Evolutionary conservation across 2,113 vertebrate genomes (phyloP), one percentile per base, ranked within the genome.

Genomic region (Pleuronectes platessa): DNA sequence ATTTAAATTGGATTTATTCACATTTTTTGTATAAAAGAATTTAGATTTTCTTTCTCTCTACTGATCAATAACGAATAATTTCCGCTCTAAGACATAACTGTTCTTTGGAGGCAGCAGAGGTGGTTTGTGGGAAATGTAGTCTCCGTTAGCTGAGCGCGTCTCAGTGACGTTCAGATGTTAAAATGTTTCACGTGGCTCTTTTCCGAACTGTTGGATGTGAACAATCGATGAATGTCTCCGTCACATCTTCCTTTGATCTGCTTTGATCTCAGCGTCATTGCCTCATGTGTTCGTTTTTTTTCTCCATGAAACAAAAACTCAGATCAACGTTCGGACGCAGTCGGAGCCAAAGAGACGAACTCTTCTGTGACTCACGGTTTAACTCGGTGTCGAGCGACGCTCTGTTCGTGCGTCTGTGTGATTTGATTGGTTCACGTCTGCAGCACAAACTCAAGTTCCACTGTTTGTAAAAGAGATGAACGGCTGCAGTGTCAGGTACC

Each of bases 401-500:
- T 54, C 51, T n/a, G 18, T 37, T 61, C 5, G 13, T 26, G 49
- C 31, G 13, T 67, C 2, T 64, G 20, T 79, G 24, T 51, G 60
- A 73, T 76, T 55, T 54, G 53, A 42, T 54, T 18, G 27, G 45
- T 64, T 27, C 37, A 64, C 21, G 37, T 68, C 37, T 76, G 60
- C 72, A 76, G 62, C 71, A 78, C 68, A 68, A 74, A 63, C 47
- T 85, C 63, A 35, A 26, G 51, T 76, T 45, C 40, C 40, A 42
- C 55, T 68, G 62, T 85, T 70, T 79, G 45, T 84, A 24, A 76
- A 27, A 67, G 31, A 37, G 45, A 73, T 78, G 61, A 85, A 81
- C 67, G 20, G 70, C 82, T 85, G 76, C 85, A 86, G 78, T 84
- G 88, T 90, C 88, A 81, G 90, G 90, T 87, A 90, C 90, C 89